Evolutionary conservation across 92 coral and sea anemone genomes (phyloP).

Genomic region (Phenganax subtilis): DNA sequence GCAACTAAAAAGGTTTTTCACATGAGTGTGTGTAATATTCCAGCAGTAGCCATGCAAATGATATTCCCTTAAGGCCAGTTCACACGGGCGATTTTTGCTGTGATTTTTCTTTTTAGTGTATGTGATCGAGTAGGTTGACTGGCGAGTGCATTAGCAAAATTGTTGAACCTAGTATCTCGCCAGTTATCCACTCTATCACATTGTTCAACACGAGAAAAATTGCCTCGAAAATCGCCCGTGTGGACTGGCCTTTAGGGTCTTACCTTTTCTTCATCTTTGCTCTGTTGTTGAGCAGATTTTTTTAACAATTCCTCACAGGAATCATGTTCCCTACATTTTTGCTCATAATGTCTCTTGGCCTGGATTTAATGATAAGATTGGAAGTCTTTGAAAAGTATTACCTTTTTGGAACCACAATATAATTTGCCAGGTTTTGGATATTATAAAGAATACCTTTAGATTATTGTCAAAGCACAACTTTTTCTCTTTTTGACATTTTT

Average conservation of each 20-base stretch:
- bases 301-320: constrained; percentile 66
- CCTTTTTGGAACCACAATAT: not conserved
- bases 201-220: too few species aligned
- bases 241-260: not conserved
- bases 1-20: constrained; percentile 36
- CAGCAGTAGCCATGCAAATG: not conserved
- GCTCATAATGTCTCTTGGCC: constrained; percentile 75
- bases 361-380: constrained; percentile 2
- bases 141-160: too few species aligned
- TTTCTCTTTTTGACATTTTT: constrained; percentile 74
- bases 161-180: too few species aligned
- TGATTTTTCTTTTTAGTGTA: too few species aligned
- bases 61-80: not conserved
- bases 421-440: not conserved
- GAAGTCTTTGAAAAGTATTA: not conserved
- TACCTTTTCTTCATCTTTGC: constrained; percentile 90
- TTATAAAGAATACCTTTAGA: constrained; percentile 44
- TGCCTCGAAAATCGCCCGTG: too few species aligned
- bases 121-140: too few species aligned
- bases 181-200: too few species aligned
- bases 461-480: constrained; percentile 61
- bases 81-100: too few species aligned
- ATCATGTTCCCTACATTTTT: constrained; percentile 78
- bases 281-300: constrained; percentile 65
- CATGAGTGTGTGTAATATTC: not conserved